Percentiles rank a stretch among this genome's conserved stretches.
Conservation (phyloP, 2,888 invertebrate genomes). For the Lithophane leautieri region DNA sequence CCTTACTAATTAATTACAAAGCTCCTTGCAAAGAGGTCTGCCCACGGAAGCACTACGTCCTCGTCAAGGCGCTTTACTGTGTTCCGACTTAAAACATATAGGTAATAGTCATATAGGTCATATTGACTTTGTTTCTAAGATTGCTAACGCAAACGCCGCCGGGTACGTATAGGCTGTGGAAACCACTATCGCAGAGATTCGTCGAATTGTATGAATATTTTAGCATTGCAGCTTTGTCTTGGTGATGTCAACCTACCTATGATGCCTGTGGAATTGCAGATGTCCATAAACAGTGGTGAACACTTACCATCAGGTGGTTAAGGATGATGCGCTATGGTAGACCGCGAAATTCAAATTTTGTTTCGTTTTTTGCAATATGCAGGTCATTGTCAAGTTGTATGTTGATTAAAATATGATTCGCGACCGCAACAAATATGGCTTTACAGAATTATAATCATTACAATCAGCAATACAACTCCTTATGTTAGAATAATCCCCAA, state of each 20-base stretch:
- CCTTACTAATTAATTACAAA: background rate
- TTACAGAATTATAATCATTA: no score
- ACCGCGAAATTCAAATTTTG: no score
- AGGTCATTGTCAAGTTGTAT: no score
- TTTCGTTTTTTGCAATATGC: no score
- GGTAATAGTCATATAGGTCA: background rate
- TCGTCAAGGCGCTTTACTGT: background rate
- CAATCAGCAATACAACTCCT: no score
- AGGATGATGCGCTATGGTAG: no score
- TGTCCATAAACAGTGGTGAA: background rate
- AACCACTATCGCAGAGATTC: background rate
- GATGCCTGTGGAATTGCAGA: background rate
- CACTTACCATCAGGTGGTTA: no score
- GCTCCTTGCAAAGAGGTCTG: background rate
- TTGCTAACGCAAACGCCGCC: background rate
- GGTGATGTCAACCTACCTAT: background rate
- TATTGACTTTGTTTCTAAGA: background rate
- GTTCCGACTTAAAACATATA: no score
- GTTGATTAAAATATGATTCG: no score
- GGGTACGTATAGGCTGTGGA: background rate
- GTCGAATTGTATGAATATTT: constrained; percentile 18
- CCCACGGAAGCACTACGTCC: background rate
- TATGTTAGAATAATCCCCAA: no score
- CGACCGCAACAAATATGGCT: no score
- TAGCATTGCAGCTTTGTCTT: background rate